Base-by-base conservation (phyloP, 2,888 invertebrate species). In the Latheticus oryzae region DNA sequence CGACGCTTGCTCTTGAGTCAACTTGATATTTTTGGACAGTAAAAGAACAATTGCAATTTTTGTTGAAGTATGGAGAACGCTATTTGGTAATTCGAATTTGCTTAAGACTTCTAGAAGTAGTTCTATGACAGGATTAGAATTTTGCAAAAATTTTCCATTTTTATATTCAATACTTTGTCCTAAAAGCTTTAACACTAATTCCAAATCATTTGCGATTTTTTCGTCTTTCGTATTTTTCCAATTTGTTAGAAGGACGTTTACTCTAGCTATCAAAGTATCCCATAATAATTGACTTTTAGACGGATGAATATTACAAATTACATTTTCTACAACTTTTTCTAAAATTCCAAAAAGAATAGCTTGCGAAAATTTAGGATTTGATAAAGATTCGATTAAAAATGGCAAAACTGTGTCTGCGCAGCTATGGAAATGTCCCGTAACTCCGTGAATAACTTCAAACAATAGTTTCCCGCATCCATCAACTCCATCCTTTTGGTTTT, bases 391-490 rank as follows among this genome's bases (percentile, higher is more conserved):
- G 1, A 95, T 80, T 7, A 91, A 80, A 33, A 90, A 75, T 21
- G 85, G 84, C 1, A 95, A 75, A 67, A 93, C 86, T 50, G 84
- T 82, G 43, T 87, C 87, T 1, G 91, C 86, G 68, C 89, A 89
- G 62, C 90, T 94, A 75, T 97, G 95, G 73, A 97, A 91, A 69
- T 92, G 89, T 0, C 89, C 88, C 56, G 86, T 82, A 0, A 93
- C 87, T 17, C 96, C 96, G 72, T 88, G 87, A 30, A 95, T 77
- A 51, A 94, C 90, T 81, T 97, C 94, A 80, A 93, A 97, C 52
- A 97, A 81, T 12, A 97, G 81, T 66, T 89, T 87, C 0, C 95
- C 94, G 76, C 93, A 90, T 2, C 97, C 97, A 43, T 83, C 77
- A 8, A 88, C 80, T 59, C 89, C 88, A 79, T 90, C 85, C 69